Evolutionary conservation across 2,797 vertebrate species (phyloP).

Genomic region (Sorex maritimensis): DNA sequence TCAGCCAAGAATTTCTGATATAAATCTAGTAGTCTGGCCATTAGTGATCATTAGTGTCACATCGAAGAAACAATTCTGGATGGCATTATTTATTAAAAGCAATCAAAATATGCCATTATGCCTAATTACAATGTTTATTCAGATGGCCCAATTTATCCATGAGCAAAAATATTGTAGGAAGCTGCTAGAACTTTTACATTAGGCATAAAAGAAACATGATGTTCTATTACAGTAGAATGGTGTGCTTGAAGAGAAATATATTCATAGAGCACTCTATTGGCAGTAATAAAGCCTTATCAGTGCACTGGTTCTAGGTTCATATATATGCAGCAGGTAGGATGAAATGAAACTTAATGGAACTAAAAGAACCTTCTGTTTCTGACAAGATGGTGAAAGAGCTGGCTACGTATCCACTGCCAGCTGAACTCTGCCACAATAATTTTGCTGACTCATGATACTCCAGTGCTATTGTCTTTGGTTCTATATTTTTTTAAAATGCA

Average conservation of each 20-base stretch:
- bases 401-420: fast-evolving
- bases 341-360: background rate
- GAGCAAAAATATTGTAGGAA: slow-evolving; percentile 71
- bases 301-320: background rate
- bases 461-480: background rate
- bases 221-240: slow-evolving; percentile 26
- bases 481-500: background rate
- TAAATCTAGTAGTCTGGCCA: slow-evolving; percentile 82
- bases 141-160: slow-evolving; percentile 80
- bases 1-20: slow-evolving; percentile 81
- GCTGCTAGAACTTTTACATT: slow-evolving; percentile 75
- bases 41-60: slow-evolving; percentile 86
- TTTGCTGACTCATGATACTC: background rate
- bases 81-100: slow-evolving; percentile 85
- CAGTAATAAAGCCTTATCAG: background rate
- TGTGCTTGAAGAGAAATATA: background rate
- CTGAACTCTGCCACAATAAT: background rate
- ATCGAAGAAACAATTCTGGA: slow-evolving; percentile 80
- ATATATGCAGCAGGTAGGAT: background rate
- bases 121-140: slow-evolving; percentile 86
- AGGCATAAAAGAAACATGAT: slow-evolving; percentile 60
- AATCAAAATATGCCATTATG: slow-evolving; percentile 82
- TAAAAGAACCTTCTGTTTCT: background rate
- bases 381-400: background rate
- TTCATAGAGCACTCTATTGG: background rate